Base-by-base conservation (phyloP, 1,140 invertebrate genomes). In the Saxidomus purpurata region DNA sequence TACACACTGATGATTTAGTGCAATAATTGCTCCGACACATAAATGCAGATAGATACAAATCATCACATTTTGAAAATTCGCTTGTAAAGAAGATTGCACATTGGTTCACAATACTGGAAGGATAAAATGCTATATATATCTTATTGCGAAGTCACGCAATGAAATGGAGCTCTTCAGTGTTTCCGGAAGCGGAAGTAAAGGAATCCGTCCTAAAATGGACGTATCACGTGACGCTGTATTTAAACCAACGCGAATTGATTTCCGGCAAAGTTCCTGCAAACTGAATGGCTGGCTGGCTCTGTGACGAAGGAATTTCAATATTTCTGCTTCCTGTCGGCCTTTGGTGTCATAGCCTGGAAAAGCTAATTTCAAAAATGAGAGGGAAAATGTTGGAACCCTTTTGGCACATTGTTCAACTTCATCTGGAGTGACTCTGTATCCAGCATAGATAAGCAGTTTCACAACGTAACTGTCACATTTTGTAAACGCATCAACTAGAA, bases 401-500 rank as follows among this genome's bases (percentile, higher is more conserved):
- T 89, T 86, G n/a, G 93, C 91, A 82, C 94, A 94, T 79, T 90
- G 91, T 43, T 92, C 92, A 13, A 94, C 90, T 67, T 95, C 94
- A 15, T 94, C 94, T 71, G 89, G 90, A 8, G 89, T 93, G 2
- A 93, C 89, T 52, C 91, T 76, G 82, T 94, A 95, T 3, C 94
- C 94, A 61, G 92, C 92, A 43, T 90, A 55, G 4, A 95, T 91
- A 36, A 94, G 80, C 11, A 95, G 81, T 84, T 93, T 94, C 0
- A 93, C 92, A 28, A 94, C 90, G 85, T 90, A 90, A 0, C 92
- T 87, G 55, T 95, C 94, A 89, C 94, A 94, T 81, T 93, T 89
- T 36, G 93, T 85, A 63, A 95, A 95, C 13, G 93, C 91, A n/a
- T 94, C 93, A 8, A 94, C 94, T 15, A 95, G 91, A 28, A 94